Evolutionary conservation across 2,888 invertebrate genomes (phyloP).

Genomic region (Brenthis ino): DNA sequence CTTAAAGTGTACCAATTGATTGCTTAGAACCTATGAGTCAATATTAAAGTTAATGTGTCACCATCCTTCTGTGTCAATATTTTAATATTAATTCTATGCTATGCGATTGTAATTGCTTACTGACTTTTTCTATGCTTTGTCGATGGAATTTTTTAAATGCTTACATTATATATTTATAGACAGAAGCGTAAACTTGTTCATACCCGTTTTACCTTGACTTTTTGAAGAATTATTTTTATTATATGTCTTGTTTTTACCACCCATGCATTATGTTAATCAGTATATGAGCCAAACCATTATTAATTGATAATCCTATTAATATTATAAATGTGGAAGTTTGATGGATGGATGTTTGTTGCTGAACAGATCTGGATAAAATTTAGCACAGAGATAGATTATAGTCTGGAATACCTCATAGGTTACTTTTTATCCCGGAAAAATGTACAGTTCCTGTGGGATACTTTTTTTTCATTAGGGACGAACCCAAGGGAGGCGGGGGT

Average conservation of each 20-base stretch:
- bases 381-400: too few relatives aligned
- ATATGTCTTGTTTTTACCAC: not conserved
- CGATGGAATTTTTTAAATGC: not conserved
- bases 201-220: not conserved
- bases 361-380: too few relatives aligned
- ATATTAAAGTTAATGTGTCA: too few relatives aligned
- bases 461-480: too few relatives aligned
- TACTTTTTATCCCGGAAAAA: too few relatives aligned
- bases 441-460: too few relatives aligned
- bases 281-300: not conserved
- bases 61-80: not conserved
- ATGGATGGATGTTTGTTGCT: too few relatives aligned
- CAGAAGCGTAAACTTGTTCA: not conserved
- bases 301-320: not conserved
- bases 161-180: constrained; percentile 2
- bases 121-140: not conserved
- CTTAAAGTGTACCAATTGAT: too few relatives aligned
- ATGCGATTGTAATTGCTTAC: not conserved
- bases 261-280: not conserved
- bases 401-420: too few relatives aligned
- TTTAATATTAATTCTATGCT: not conserved
- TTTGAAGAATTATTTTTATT: not conserved
- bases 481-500: not conserved
- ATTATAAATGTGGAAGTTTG: too few relatives aligned
- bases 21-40: too few relatives aligned